phyloP scores from a whole-genome alignment of 2,797 vertebrate genomes.

The Zenarchopterus dispar region DNA sequence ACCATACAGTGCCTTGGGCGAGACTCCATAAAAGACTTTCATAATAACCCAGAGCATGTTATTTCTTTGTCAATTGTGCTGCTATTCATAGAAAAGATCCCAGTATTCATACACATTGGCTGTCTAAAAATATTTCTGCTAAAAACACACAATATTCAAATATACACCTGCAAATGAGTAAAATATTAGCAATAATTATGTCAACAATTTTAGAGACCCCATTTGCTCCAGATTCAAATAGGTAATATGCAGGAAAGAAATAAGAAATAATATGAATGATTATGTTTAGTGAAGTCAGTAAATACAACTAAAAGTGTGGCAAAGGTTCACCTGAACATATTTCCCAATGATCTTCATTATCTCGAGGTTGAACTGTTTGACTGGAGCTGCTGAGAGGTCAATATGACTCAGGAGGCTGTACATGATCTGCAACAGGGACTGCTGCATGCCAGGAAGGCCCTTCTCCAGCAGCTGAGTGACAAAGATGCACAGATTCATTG shows the following conservation, averaged over 20 bases:
- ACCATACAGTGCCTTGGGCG: conserved; percentile 26
- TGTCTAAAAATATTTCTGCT: background rate
- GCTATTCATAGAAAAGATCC: conserved; percentile 16
- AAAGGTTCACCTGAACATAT: conserved; percentile 91
- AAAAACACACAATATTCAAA: conserved; percentile 1
- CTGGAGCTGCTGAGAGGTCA: conserved; percentile 93
- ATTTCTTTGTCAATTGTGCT: background rate
- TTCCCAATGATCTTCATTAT: conserved; percentile 99
- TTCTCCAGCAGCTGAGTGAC: conserved; percentile 91
- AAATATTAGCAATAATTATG: too few species aligned
- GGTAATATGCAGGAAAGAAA: too few species aligned
- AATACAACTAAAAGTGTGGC: too few species aligned
- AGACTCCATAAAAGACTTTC: conserved; percentile 49
- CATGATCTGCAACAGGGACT: conserved; percentile 96
- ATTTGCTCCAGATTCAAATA: too few species aligned
- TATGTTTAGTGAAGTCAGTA: too few species aligned
- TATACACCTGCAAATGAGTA: too few species aligned
- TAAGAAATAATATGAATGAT: too few species aligned
- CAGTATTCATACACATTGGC: conserved; percentile 9
- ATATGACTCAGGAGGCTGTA: conserved; percentile 96
- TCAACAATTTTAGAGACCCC: too few species aligned
- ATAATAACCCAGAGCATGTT: conserved; percentile 24
- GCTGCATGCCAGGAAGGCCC: conserved; percentile 96
- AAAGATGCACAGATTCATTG: background rate
- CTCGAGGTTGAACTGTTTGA: conserved; percentile 98